These are phyloP conservation scores for Phyllostomus discolor DNA, from an alignment of 2,113 vertebrate species.

Conservation along the genomic window DNA sequence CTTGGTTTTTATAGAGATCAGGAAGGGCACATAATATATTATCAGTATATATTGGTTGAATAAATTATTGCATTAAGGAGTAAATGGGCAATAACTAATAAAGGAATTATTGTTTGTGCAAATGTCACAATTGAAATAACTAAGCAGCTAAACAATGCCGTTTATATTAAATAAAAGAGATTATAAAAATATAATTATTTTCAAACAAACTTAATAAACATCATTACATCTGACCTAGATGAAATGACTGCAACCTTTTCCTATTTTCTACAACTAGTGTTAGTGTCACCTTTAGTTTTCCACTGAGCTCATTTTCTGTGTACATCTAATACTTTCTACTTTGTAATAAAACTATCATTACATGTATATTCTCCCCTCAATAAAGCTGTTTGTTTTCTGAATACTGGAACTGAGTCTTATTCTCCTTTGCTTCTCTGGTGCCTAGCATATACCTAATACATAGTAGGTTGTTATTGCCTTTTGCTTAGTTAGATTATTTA, in stretches of 20 bases:
- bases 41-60: background rate
- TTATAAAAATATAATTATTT: background rate
- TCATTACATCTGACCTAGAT: background rate
- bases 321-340: background rate
- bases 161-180: background rate
- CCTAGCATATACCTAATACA: background rate
- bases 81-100: background rate
- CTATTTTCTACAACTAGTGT: background rate
- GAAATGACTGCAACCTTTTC: background rate
- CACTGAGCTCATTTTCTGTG: background rate
- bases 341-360: background rate
- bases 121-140: background rate
- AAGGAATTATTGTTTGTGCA: background rate
- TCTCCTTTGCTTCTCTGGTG: background rate
- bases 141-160: background rate
- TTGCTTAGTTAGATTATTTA: background rate
- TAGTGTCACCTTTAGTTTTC: background rate
- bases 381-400: background rate
- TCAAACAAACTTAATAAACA: background rate
- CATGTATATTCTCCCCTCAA: background rate
- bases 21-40: background rate
- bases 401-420: background rate
- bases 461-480: background rate
- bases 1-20: background rate
- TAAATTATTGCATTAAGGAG: background rate